These are phyloP conservation scores for Ceratitis capitata DNA, from an alignment of 1,140 invertebrate genomes.

Conservation along the genomic window DNA sequence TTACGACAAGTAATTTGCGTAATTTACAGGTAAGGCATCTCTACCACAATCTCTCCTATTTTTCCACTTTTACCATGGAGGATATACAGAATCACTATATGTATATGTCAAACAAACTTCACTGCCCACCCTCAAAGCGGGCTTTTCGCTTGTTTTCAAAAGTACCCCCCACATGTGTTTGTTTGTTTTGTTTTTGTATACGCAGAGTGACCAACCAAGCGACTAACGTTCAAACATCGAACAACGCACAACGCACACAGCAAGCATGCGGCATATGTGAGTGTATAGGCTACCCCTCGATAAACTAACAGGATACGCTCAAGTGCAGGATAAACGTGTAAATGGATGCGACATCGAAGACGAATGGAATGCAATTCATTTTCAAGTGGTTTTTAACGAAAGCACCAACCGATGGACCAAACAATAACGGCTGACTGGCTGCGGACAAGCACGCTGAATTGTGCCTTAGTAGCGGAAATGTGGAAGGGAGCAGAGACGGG, in stretches of 20 bases:
- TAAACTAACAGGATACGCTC: background rate
- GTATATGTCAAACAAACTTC: too few species aligned
- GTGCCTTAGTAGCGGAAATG: background rate
- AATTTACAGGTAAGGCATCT: too few species aligned
- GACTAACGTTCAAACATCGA: constrained; percentile 11
- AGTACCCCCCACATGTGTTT: background rate
- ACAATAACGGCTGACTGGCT: background rate
- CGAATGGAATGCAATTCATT: constrained; percentile 42
- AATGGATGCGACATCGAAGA: constrained; percentile 39
- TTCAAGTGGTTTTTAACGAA: constrained; percentile 39
- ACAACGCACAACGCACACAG: background rate
- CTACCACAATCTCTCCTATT: too few species aligned
- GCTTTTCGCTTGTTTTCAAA: background rate
- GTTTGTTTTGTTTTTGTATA: background rate
- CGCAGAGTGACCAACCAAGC: background rate
- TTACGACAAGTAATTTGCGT: too few species aligned
- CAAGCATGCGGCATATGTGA: too few species aligned
- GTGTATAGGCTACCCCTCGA: too few species aligned
- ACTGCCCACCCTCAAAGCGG: background rate
- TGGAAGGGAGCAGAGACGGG: background rate
- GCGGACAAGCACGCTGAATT: background rate
- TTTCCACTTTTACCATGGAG: too few species aligned
- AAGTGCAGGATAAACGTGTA: constrained; percentile 37
- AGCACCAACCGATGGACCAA: background rate
- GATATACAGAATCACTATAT: too few species aligned